Evolutionary conservation across 2,113 vertebrate genomes (phyloP).

Genomic region (Motacilla alba): DNA sequence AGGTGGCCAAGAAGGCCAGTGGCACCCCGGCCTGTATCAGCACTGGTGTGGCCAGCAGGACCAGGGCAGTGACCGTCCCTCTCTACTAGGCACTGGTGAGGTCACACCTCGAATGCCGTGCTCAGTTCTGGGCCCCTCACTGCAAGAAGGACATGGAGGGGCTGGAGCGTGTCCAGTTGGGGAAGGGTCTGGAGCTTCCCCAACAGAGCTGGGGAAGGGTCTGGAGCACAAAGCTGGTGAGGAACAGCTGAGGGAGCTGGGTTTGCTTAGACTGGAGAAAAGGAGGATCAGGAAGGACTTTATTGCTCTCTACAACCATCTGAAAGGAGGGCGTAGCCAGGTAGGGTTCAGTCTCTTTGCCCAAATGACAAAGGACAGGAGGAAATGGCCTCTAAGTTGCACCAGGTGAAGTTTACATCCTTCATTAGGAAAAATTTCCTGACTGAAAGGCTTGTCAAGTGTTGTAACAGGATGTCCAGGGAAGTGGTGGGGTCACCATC

Average conservation of each 20-base stretch:
- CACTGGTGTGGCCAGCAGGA: accelerated
- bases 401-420: background rate
- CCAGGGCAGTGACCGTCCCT: accelerated
- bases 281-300: background rate
- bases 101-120: accelerated
- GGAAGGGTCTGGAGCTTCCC: background rate
- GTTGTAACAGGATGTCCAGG: background rate
- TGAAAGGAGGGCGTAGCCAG: accelerated
- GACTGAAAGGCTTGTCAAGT: background rate
- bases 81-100: accelerated
- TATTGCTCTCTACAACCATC: accelerated
- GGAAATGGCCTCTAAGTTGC: background rate
- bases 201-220: background rate
- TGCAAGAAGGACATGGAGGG: accelerated
- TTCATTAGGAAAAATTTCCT: background rate
- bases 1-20: background rate
- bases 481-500: background rate
- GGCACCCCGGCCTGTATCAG: background rate
- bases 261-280: accelerated
- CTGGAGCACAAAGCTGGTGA: accelerated
- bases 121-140: background rate
- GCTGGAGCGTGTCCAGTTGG: accelerated
- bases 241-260: accelerated
- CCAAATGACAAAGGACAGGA: background rate
- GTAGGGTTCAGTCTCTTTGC: accelerated